Evolutionary conservation across 2,113 vertebrate genomes (phyloP).

Genomic region (Pao palembangensis): DNA sequence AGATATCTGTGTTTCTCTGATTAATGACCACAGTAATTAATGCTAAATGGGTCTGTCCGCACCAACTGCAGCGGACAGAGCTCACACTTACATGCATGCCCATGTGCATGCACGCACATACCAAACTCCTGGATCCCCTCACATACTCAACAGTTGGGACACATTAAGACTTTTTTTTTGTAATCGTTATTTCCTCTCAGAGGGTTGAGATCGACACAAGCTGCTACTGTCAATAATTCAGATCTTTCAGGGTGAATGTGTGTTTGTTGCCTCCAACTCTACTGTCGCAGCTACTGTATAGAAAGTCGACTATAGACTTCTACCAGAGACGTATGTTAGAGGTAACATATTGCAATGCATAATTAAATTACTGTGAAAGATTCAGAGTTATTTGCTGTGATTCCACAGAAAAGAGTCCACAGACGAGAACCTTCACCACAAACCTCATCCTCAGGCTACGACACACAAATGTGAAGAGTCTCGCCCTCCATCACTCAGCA

Average conservation of each 20-base stretch:
- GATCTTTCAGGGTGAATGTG: too few species aligned
- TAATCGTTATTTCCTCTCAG: constrained; percentile 1
- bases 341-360: constrained; percentile 36
- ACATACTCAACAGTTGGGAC: constrained; percentile 32
- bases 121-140: constrained; percentile 50
- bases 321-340: constrained; percentile 2
- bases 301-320: background rate
- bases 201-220: too few species aligned
- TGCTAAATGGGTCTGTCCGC: constrained; percentile 74
- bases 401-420: too few species aligned
- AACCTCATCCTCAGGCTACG: too few species aligned
- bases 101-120: constrained; percentile 11
- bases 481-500: too few species aligned
- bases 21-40: constrained; percentile 79
- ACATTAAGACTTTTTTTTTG: constrained; percentile 13
- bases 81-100: constrained; percentile 19
- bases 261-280: too few species aligned
- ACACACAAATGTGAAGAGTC: too few species aligned
- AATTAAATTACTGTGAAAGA: constrained; percentile 40
- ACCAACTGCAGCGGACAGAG: constrained; percentile 57
- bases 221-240: too few species aligned
- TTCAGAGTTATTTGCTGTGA: too few species aligned
- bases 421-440: too few species aligned
- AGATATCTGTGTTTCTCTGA: constrained; percentile 74
- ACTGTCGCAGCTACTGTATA: too few species aligned